These are phyloP conservation scores for Rhynchotus rufescens DNA, from an alignment of 2,797 vertebrate genomes.

Conservation along the genomic window DNA sequence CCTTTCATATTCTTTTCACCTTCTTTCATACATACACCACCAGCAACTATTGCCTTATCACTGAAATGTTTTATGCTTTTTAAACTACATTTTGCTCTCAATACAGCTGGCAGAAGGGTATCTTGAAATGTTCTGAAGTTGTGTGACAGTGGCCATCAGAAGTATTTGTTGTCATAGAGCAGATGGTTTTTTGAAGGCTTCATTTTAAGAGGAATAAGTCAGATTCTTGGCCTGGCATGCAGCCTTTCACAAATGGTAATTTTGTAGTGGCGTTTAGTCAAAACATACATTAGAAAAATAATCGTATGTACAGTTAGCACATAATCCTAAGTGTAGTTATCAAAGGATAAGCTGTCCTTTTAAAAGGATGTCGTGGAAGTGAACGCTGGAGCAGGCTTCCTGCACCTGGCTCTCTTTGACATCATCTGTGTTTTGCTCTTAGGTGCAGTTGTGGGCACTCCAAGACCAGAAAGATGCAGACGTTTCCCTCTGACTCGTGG, in stretches of 20 bases:
- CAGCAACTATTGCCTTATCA: neutral
- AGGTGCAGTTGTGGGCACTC: conserved; percentile 7
- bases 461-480: conserved; percentile 52
- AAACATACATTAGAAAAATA: conserved; percentile 21
- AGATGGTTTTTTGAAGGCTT: neutral
- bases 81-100: neutral
- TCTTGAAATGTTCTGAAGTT: neutral
- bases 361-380: conserved; percentile 59
- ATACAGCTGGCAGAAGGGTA: neutral
- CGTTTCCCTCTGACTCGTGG: conserved; percentile 73
- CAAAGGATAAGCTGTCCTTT: conserved; percentile 48
- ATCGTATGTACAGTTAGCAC: neutral
- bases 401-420: conserved; percentile 71
- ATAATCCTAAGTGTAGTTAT: conserved; percentile 36
- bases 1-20: neutral
- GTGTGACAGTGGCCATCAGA: no score
- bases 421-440: conserved; percentile 60
- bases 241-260: conserved; percentile 13
- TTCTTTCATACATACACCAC: neutral
- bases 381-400: conserved; percentile 41
- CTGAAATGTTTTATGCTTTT: neutral
- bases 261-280: conserved; percentile 41
- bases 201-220: conserved; percentile 25
- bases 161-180: neutral
- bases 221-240: neutral